Evolutionary conservation across 2,797 vertebrate genomes (phyloP).

Genomic region (Acestrorhynchus altus): DNA sequence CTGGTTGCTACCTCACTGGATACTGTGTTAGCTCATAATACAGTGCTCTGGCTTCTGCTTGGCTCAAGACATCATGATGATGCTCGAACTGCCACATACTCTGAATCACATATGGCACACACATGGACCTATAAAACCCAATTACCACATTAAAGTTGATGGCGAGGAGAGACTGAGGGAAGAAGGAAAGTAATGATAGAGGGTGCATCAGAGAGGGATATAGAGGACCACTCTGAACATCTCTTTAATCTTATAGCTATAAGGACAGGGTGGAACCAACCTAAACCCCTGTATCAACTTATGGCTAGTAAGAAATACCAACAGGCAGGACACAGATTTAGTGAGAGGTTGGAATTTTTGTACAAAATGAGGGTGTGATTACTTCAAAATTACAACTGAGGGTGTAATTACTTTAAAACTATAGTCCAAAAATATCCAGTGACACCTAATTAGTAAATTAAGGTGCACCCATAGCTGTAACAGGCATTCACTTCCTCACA

Average conservation of each 20-base stretch:
- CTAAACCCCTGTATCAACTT: not conserved
- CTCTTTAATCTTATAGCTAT: slow-evolving; percentile 35
- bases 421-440: not conserved
- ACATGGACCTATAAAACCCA: slow-evolving; percentile 25
- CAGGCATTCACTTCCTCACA: not conserved
- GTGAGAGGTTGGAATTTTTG: not conserved
- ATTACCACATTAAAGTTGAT: slow-evolving; percentile 47
- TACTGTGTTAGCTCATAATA: not conserved
- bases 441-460: not conserved
- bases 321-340: not conserved
- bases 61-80: slow-evolving; percentile 3
- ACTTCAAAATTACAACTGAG: not conserved
- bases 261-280: slow-evolving; percentile 28
- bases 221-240: slow-evolving; percentile 17
- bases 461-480: not conserved
- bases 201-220: slow-evolving; percentile 15
- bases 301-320: not conserved
- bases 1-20: not conserved
- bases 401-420: not conserved
- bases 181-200: slow-evolving; percentile 48
- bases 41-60: not conserved
- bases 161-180: slow-evolving; percentile 20
- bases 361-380: not conserved
- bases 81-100: slow-evolving; percentile 35
- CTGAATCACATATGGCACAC: slow-evolving; percentile 40